Conservation (phyloP, 2,113 vertebrate species). For the Jaculus jaculus region DNA sequence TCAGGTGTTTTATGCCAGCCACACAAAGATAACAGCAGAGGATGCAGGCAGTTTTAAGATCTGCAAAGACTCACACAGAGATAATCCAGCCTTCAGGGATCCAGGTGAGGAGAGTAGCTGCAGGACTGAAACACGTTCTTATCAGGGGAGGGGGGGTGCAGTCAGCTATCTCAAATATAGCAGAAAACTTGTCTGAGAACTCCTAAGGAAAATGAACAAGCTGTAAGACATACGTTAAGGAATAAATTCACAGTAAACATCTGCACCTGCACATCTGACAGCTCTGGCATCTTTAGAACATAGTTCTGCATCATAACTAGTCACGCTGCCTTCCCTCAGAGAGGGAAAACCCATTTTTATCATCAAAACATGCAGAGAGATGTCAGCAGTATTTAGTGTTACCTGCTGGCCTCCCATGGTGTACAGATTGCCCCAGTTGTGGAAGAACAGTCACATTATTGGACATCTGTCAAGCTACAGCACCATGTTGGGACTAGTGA, state of each 20-base stretch:
- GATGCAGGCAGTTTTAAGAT: background rate
- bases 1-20: too few species aligned
- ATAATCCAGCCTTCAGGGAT: background rate
- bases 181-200: background rate
- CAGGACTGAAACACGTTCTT: rapidly evolving
- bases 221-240: background rate
- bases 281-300: background rate
- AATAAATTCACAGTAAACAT: background rate
- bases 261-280: background rate
- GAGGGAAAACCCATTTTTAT: background rate
- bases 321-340: background rate
- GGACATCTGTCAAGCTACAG: background rate
- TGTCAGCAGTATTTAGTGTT: background rate
- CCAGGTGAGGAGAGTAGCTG: too few species aligned
- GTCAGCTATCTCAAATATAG: background rate
- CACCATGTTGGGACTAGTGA: background rate
- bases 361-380: background rate
- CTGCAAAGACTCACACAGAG: background rate
- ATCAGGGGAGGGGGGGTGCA: background rate
- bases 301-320: background rate
- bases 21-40: background rate
- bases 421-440: background rate
- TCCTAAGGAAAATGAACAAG: background rate
- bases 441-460: background rate
- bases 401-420: background rate